Evolutionary conservation across 2,797 vertebrate genomes (phyloP).

Genomic region (Platalea minor): DNA sequence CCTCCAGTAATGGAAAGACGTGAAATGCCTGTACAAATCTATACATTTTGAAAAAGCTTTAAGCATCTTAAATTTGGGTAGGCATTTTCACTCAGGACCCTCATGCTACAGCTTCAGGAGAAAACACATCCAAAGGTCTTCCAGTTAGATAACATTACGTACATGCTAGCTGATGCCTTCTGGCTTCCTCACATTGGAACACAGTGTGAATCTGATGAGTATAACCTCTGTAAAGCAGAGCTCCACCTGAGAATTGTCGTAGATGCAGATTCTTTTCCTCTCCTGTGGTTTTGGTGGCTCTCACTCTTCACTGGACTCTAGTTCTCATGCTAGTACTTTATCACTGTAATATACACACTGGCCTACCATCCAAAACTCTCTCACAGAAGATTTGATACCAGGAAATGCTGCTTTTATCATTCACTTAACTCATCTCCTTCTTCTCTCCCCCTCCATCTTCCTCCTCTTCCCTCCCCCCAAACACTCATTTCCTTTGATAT

Average conservation of each 20-base stretch:
- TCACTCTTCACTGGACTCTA: background rate
- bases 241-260: background rate
- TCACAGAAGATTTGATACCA: background rate
- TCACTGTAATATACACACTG: background rate
- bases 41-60: background rate
- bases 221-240: background rate
- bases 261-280: background rate
- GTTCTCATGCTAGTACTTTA: background rate
- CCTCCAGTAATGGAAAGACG: background rate
- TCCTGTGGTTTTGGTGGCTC: background rate
- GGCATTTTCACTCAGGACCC: background rate
- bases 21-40: background rate
- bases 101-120: background rate
- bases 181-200: background rate
- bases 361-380: background rate
- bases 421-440: background rate
- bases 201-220: background rate
- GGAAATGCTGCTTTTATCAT: background rate
- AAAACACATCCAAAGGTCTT: background rate
- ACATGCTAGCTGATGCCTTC: background rate
- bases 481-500: background rate
- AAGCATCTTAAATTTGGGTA: background rate
- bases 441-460: background rate
- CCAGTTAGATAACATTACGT: background rate
- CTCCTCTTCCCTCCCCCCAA: background rate